Evolutionary conservation across 2,113 vertebrate genomes (phyloP).

Genomic region (Trichechus manatus): DNA sequence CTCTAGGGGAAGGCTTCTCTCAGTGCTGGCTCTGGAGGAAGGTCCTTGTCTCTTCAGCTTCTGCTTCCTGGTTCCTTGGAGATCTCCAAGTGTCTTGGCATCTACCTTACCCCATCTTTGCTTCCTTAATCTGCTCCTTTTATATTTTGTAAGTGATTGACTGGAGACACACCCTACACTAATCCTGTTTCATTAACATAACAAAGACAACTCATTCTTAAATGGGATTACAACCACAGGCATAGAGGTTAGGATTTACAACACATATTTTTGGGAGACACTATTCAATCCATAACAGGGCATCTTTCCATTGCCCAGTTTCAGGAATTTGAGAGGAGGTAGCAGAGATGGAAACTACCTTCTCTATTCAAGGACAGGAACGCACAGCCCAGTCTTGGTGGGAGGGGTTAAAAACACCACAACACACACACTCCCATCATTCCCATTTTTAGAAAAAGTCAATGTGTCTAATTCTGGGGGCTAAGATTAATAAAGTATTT

Average conservation of each 20-base stretch:
- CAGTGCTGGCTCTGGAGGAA: neutral
- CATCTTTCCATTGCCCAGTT: slow-evolving; percentile 11
- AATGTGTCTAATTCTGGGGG: slow-evolving; percentile 56
- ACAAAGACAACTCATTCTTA: neutral
- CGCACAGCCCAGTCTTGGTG: neutral
- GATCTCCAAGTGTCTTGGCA: neutral
- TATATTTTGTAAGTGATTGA: neutral
- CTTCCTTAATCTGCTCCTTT: neutral
- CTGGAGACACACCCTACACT: neutral
- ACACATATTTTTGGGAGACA: neutral
- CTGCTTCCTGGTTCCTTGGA: neutral
- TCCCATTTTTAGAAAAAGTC: slow-evolving; percentile 76
- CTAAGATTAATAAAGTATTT: slow-evolving; percentile 80
- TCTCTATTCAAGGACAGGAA: slow-evolving; percentile 75
- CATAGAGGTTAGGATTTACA: neutral
- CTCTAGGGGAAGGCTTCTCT: neutral
- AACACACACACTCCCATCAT: slow-evolving; percentile 54
- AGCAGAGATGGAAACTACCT: slow-evolving; percentile 43
- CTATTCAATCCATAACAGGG: neutral
- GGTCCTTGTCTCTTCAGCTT: neutral
- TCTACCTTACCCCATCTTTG: neutral
- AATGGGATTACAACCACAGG: neutral
- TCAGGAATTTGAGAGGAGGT: slow-evolving; percentile 16
- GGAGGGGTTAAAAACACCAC: neutral
- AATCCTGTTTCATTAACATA: neutral